Base-by-base conservation (phyloP, 2,888 invertebrate genomes). In the Hyposoter didymator region DNA sequence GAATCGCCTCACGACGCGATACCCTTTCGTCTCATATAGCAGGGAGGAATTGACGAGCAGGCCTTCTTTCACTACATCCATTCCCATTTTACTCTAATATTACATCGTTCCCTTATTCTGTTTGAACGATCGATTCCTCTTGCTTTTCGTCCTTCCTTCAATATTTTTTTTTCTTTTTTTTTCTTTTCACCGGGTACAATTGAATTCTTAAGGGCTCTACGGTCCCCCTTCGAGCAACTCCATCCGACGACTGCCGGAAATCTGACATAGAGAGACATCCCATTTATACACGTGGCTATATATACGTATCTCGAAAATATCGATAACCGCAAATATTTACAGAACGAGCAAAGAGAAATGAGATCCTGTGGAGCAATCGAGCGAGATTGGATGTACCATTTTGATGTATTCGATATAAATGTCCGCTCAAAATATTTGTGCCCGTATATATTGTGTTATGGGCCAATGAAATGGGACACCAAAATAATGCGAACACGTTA, bases 341-440 rank as follows among this genome's bases (percentile, higher is more conserved):
- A 43, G 69, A 75, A 76, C 32, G 64, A 67, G 62, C 19, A 62
- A 76, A 49, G 73, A 72, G 67, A 72, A 62, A 80, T n/a, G 73
- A 67, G 47, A 70, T 64, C 55, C 52, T 22, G 72, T 22, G 12
- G 19, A 79, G 75, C 75, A 82, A 86, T 86, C 85, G 84, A 82
- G 86, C 67, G 73, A 82, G 80, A 84, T 87, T 83, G 86, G 87
- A 84, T 55, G 49, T 86, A 67, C 83, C 86, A 76, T 80, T 85
- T 59, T 62, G 47, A 43, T 66, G 80, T 76, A 22, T 64, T 69
- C 45, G 43, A 69, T 69, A 62, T 70, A 69, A 7, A 55, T 55
- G 12, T 28, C 19, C 17, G 43, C 10, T 17, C 49, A 17, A 62
- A 22, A 32, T 39, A 59, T 69, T 32, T 59, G 66, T 66, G 52